Evolutionary conservation across 1,140 invertebrate genomes (phyloP).

Genomic region (Venustaconcha ellipsiformis): DNA sequence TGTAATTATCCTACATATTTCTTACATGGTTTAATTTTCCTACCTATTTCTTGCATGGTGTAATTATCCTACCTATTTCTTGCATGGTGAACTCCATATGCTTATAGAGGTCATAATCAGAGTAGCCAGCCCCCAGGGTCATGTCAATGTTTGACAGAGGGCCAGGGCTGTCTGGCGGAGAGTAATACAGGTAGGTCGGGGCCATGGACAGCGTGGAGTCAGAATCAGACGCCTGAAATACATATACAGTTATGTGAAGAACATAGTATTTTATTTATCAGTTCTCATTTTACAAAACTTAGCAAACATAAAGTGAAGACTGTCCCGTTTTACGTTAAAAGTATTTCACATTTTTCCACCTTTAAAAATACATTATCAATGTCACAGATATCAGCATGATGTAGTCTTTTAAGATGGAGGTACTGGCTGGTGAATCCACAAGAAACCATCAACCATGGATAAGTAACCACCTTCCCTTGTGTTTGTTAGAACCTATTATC

Average conservation of each 20-base stretch:
- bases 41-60: too few relatives aligned
- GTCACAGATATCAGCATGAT: too few relatives aligned
- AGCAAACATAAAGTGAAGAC: too few relatives aligned
- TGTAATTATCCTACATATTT: slow-evolving; percentile 35
- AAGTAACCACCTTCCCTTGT: too few relatives aligned
- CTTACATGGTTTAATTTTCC: slow-evolving; percentile 9
- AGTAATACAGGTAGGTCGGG: slow-evolving; percentile 62
- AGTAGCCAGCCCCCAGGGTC: slow-evolving; percentile 52
- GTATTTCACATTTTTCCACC: not conserved
- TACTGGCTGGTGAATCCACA: too few relatives aligned
- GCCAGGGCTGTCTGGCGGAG: slow-evolving; percentile 52
- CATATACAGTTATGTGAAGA: too few relatives aligned
- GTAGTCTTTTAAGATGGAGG: too few relatives aligned
- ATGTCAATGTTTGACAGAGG: slow-evolving; percentile 55
- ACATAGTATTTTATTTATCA: too few relatives aligned
- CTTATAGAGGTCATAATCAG: slow-evolving; percentile 54
- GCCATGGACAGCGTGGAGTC: slow-evolving; percentile 54
- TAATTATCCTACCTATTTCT: slow-evolving; percentile 36
- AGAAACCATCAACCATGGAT: too few relatives aligned
- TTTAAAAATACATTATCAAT: too few relatives aligned
- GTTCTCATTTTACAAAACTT: too few relatives aligned
- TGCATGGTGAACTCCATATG: slow-evolving; percentile 54
- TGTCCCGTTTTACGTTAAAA: not conserved
- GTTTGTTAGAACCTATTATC: too few relatives aligned
- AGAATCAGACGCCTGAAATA: slow-evolving; percentile 45